Conservation (phyloP, 1,140 invertebrate species). For the Aphidius gifuensis region DNA sequence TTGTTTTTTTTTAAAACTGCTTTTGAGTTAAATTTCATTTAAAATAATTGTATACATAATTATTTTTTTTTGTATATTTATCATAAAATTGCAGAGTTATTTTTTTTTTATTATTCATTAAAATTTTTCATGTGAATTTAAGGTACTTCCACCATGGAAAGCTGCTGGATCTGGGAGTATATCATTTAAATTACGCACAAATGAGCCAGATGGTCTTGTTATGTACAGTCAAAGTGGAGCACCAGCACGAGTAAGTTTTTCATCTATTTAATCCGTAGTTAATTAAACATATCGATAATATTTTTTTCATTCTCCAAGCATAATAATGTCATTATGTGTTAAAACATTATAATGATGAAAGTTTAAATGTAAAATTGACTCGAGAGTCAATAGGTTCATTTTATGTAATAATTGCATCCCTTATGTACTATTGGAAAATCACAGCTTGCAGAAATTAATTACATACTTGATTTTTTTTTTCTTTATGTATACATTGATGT, state of each 20-base stretch:
- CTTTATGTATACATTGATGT: no score
- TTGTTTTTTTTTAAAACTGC: no score
- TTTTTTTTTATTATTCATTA: constrained; percentile 10
- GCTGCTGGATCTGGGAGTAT: constrained; percentile 81
- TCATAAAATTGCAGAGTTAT: constrained; percentile 2
- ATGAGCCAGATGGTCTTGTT: constrained; percentile 89
- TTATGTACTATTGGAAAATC: no score
- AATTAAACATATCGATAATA: neutral
- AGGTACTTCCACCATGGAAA: constrained; percentile 86
- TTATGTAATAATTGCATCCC: no score
- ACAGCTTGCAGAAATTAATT: no score
- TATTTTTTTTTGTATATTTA: neutral
- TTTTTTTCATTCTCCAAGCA: neutral
- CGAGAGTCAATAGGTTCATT: no score
- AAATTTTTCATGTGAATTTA: constrained; percentile 28
- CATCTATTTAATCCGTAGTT: constrained; percentile 19
- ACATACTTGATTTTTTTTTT: no score
- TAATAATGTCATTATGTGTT: no score
- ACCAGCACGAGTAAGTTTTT: constrained; percentile 62
- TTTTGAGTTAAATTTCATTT: no score
- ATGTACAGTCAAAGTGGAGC: constrained; percentile 86
- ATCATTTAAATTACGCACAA: constrained; percentile 91
- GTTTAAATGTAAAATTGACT: no score
- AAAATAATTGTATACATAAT: no score
- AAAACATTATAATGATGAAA: no score